Percentiles rank a stretch among this genome's conserved stretches.
These are phyloP conservation scores for Dysdera silvatica DNA, from an alignment of 1,140 invertebrate genomes.

Conservation along the genomic window DNA sequence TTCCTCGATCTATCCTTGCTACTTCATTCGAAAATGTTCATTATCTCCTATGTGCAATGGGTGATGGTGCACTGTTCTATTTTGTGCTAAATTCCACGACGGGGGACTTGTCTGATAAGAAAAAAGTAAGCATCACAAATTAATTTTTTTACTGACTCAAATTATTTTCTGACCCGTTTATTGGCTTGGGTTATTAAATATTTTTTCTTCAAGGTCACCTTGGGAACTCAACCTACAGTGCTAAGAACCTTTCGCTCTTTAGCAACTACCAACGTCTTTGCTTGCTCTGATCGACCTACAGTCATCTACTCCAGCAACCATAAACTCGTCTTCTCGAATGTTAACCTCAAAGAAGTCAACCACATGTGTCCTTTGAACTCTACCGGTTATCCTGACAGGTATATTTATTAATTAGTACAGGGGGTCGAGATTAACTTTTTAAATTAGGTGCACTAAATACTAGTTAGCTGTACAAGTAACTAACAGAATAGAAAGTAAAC, in stretches of 20 bases:
- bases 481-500: too few relatives aligned
- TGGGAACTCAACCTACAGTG: slow-evolving; percentile 94
- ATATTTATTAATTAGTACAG: slow-evolving; percentile 19
- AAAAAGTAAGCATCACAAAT: slow-evolving; percentile 67
- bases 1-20: slow-evolving; percentile 89
- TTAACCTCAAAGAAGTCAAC: slow-evolving; percentile 95
- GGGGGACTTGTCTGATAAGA: slow-evolving; percentile 68
- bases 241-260: slow-evolving; percentile 82
- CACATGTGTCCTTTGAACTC: slow-evolving; percentile 97
- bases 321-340: slow-evolving; percentile 98
- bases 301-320: slow-evolving; percentile 99
- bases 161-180: not conserved
- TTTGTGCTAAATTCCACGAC: slow-evolving; percentile 69
- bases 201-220: slow-evolving; percentile 55
- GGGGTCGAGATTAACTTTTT: too few relatives aligned
- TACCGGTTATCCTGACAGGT: slow-evolving; percentile 85
- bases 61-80: slow-evolving; percentile 97
- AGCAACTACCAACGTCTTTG: slow-evolving; percentile 94
- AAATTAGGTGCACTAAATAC: too few relatives aligned
- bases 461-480: too few relatives aligned
- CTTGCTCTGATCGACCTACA: slow-evolving; percentile 94
- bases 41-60: slow-evolving; percentile 84
- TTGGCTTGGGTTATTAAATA: not conserved
- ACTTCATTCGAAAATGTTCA: slow-evolving; percentile 80
- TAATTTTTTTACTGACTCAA: too few relatives aligned